phyloP scores from a whole-genome alignment of 2,888 invertebrate genomes.

The Pandemis cinnamomeana region DNA sequence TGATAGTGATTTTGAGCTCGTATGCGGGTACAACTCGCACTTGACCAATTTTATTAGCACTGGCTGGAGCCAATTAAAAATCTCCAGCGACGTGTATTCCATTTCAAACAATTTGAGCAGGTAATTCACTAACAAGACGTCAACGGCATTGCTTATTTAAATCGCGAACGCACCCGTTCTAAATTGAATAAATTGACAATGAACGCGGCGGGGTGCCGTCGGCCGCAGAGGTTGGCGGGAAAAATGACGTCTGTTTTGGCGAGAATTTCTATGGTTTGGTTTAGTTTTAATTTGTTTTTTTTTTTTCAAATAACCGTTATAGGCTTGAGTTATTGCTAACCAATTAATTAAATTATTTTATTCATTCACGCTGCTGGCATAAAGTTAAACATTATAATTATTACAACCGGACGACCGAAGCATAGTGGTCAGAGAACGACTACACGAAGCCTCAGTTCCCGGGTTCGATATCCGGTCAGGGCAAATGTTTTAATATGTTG shows the following conservation, averaged over 20 bases:
- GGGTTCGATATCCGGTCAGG: too few species aligned
- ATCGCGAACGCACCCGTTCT: conserved; percentile 30
- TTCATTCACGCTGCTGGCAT: too few species aligned
- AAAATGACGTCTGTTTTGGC: conserved; percentile 21
- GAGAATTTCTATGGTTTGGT: background rate
- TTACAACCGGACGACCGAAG: too few species aligned
- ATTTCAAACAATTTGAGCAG: conserved; percentile 2
- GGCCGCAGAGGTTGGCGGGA: conserved; percentile 10
- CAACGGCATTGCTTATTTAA: conserved; percentile 43
- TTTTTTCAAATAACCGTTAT: background rate
- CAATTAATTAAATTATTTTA: too few species aligned
- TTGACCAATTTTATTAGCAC: background rate
- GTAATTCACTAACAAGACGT: conserved; percentile 42
- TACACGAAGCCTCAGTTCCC: too few species aligned
- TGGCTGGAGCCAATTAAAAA: background rate
- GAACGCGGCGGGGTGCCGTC: conserved; percentile 42
- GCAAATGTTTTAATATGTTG: too few species aligned
- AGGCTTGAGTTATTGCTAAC: background rate
- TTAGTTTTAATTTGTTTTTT: background rate
- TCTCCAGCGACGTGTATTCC: background rate
- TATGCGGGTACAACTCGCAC: background rate
- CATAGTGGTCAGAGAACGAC: too few species aligned
- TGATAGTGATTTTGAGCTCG: too few species aligned
- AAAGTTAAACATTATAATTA: too few species aligned
- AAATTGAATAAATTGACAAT: conserved; percentile 44